These are phyloP conservation scores for Rhagoletis zephyria DNA, from an alignment of 1,140 invertebrate species.

Conservation along the genomic window DNA sequence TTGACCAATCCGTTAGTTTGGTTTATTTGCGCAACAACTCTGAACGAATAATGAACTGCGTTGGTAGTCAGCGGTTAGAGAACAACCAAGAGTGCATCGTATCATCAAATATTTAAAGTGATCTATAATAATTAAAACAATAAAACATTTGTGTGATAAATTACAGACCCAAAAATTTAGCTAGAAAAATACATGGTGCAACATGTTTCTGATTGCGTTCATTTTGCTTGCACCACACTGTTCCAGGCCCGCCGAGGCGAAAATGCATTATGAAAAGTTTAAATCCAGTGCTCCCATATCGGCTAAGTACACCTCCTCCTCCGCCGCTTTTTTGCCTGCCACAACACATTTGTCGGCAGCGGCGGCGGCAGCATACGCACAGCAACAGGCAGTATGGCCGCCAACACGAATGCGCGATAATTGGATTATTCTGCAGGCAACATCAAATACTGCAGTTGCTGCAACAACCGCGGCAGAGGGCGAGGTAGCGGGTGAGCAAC, in stretches of 20 bases:
- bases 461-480: not conserved
- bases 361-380: not conserved
- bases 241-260: not conserved
- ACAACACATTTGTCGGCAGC: not conserved
- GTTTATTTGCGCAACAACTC: slow-evolving; percentile 57
- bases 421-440: slow-evolving; percentile 68
- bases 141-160: not conserved
- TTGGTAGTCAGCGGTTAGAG: slow-evolving; percentile 57
- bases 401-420: slow-evolving; percentile 65
- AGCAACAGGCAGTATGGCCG: slow-evolving; percentile 60
- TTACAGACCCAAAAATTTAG: not conserved
- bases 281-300: not conserved
- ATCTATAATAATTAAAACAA: not conserved
- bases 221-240: not conserved
- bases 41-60: slow-evolving; percentile 58
- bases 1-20: slow-evolving; percentile 63
- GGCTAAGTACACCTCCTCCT: not conserved
- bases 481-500: not conserved
- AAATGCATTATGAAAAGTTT: not conserved
- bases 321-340: too few species aligned
- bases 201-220: not conserved
- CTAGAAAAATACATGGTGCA: not conserved
- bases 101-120: too few species aligned
- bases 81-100: slow-evolving; percentile 56
- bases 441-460: slow-evolving; percentile 61